A percentile compares a stretch with the other conserved stretches of the same genome.
These are phyloP conservation scores for Anthopleura xanthogrammica DNA, from an alignment of 92 coral and sea anemone species.

Conservation along the genomic window DNA sequence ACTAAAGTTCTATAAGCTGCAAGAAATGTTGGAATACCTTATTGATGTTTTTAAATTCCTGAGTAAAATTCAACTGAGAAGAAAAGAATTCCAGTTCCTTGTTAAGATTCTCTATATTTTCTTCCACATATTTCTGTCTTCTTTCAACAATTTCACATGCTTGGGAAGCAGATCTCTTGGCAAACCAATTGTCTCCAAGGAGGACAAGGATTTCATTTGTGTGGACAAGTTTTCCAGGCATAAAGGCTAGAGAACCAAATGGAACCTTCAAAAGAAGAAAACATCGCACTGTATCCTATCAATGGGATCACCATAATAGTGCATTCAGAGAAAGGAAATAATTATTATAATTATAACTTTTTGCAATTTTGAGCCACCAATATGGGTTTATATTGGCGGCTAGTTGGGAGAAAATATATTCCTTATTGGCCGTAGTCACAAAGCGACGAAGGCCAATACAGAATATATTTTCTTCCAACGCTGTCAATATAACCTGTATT, in stretches of 20 bases:
- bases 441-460: no score
- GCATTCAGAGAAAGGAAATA: no score
- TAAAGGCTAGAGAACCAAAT: constrained; percentile 90
- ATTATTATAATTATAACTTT: no score
- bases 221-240: constrained; percentile 98
- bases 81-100: constrained; percentile 65
- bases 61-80: constrained; percentile 55
- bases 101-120: constrained; percentile 58
- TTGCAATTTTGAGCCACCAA: no score
- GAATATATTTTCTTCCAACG: no score
- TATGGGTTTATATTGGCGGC: no score
- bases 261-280: constrained; percentile 65
- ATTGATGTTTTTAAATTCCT: constrained; percentile 46
- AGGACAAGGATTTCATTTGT: constrained; percentile 95
- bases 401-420: no score
- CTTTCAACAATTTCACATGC: constrained; percentile 83
- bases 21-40: constrained; percentile 40
- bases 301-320: no score
- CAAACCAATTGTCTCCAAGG: constrained; percentile 99
- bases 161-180: constrained; percentile 90
- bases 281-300: not conserved
- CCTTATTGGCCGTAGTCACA: no score
- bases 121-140: constrained; percentile 71
- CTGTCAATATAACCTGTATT: no score
- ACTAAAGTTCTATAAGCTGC: not conserved